These are phyloP conservation scores for Lasioglossum morio DNA, from an alignment of 2,888 invertebrate genomes.

Conservation along the genomic window DNA sequence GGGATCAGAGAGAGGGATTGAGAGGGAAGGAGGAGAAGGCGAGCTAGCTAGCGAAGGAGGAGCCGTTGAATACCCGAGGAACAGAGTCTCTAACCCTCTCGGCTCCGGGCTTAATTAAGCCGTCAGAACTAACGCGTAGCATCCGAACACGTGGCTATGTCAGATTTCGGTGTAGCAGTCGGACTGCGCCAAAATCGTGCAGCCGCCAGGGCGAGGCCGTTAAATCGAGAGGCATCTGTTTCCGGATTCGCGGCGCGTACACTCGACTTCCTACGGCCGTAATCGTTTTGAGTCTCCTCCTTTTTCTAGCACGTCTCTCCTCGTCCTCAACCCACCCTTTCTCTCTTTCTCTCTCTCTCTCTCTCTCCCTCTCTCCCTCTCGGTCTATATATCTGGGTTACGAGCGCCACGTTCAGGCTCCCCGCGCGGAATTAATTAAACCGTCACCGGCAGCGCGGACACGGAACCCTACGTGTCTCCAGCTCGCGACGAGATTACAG, in stretches of 20 bases:
- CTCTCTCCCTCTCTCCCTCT: neutral
- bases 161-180: constrained; percentile 68
- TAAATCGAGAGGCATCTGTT: constrained; percentile 63
- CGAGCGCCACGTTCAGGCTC: constrained; percentile 43
- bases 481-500: constrained; percentile 48
- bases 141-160: constrained; percentile 74
- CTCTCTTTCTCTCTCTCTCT: neutral
- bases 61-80: constrained; percentile 60
- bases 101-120: constrained; percentile 71
- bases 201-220: constrained; percentile 21
- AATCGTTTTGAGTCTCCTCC: constrained; percentile 49
- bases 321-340: neutral
- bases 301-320: constrained; percentile 28
- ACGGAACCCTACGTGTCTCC: constrained; percentile 21
- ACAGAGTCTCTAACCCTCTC: constrained; percentile 58
- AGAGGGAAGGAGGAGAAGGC: neutral
- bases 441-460: constrained; percentile 74
- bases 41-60: constrained; percentile 15
- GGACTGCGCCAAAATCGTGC: constrained; percentile 58
- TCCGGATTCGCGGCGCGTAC: constrained; percentile 53
- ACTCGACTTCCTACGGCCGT: constrained; percentile 36
- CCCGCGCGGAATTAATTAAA: constrained; percentile 76
- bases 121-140: constrained; percentile 73
- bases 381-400: constrained; percentile 39
- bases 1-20: neutral